phyloP scores from a whole-genome alignment of 23 tunicate genomes.

The Clavelina lepadiformis region DNA sequence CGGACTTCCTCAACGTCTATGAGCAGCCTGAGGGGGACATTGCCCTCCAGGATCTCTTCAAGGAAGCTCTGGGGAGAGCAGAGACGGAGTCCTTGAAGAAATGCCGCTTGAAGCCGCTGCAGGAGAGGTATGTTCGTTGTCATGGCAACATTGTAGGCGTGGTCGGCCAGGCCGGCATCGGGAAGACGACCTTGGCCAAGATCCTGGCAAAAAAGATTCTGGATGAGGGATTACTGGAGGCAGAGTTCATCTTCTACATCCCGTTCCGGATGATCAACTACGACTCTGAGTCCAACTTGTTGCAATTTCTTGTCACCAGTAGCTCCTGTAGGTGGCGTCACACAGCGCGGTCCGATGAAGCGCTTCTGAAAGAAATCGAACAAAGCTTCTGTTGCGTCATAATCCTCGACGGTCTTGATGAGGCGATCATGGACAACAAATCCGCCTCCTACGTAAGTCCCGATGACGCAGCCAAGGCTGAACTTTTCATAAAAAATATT shows the following conservation, averaged over 20 bases:
- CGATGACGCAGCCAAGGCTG: background rate
- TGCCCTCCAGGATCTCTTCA: background rate
- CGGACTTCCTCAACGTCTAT: background rate
- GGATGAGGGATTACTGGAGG: background rate
- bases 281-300: background rate
- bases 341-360: background rate
- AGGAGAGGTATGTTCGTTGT: background rate
- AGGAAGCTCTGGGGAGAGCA: background rate
- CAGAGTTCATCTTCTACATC: conserved; percentile 14
- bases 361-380: background rate
- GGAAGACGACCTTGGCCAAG: conserved; percentile 13
- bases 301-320: conserved; percentile 1
- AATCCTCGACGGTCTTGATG: conserved; percentile 15
- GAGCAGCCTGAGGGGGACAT: background rate
- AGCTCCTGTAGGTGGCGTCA: conserved; percentile 15
- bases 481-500: background rate
- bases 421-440: conserved; percentile 7
- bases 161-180: conserved; percentile 18
- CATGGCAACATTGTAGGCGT: background rate
- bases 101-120: too few relatives aligned
- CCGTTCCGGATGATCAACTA: background rate
- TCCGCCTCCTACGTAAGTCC: background rate
- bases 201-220: conserved; percentile 3
- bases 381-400: background rate
- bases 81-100: too few relatives aligned